These are phyloP conservation scores for Martes martes DNA, from an alignment of 2,113 vertebrate species.

Conservation along the genomic window DNA sequence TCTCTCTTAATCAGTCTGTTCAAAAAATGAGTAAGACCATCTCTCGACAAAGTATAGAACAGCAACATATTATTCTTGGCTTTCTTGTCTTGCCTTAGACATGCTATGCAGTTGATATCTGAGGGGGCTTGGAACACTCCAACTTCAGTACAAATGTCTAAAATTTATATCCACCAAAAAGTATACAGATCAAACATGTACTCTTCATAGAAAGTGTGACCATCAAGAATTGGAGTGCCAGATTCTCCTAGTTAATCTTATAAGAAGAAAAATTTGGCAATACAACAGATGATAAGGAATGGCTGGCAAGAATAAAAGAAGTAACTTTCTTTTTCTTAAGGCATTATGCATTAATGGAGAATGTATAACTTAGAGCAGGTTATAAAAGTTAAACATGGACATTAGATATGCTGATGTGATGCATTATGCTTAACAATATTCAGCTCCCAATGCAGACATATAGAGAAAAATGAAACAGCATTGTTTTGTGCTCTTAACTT, in stretches of 20 bases:
- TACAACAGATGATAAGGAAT: neutral
- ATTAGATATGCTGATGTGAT: neutral
- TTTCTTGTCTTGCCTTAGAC: neutral
- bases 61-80: too few relatives aligned
- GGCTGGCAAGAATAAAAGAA: neutral
- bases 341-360: too few relatives aligned
- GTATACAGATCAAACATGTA: neutral
- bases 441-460: neutral
- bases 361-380: neutral
- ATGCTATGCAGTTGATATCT: neutral
- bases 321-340: neutral
- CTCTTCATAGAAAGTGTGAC: neutral
- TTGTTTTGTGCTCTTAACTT: too few relatives aligned
- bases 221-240: neutral
- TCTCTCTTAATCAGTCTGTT: neutral
- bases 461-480: neutral
- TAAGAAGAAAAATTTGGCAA: neutral
- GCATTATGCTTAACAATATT: rapidly evolving
- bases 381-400: neutral
- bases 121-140: rapidly evolving
- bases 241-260: neutral
- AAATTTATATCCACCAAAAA: neutral
- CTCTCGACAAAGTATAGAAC: neutral
- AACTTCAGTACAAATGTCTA: neutral
- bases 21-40: neutral